Percentiles rank a stretch among this genome's conserved stretches.
Evolutionary conservation across 2,113 vertebrate species (phyloP).

Genomic region (Pteropus alecto): DNA sequence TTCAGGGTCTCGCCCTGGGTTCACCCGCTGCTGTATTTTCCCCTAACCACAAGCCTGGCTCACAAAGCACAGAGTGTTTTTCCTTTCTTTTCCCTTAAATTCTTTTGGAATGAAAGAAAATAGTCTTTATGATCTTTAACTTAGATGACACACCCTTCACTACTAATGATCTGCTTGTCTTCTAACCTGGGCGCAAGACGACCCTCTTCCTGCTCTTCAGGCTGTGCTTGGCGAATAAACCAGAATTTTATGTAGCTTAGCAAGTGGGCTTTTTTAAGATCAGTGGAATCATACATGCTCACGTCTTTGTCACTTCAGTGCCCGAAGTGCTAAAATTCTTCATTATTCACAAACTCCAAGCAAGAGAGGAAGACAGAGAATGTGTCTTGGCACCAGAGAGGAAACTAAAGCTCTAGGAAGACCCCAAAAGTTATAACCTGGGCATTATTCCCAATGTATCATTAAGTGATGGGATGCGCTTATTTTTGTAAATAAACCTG

Average conservation of each 20-base stretch:
- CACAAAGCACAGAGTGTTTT: neutral
- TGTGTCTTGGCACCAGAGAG: neutral
- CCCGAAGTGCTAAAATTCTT: conserved; percentile 56
- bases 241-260: neutral
- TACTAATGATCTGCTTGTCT: neutral
- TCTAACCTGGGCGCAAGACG: neutral
- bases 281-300: neutral
- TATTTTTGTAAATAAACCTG: neutral
- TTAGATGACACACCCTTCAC: neutral
- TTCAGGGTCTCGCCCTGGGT: neutral
- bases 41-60: neutral
- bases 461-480: neutral
- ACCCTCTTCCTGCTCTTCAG: neutral
- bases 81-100: neutral
- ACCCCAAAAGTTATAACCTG: neutral
- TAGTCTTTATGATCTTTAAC: conserved; percentile 47
- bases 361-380: neutral
- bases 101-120: neutral
- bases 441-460: neutral
- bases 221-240: neutral
- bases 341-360: conserved; percentile 35
- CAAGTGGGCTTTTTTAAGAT: conserved; percentile 57
- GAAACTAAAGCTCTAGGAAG: neutral
- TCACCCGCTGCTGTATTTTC: neutral
- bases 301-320: conserved; percentile 45